phyloP scores from a whole-genome alignment of 2,797 vertebrate genomes.

The Thalassophryne amazonica region DNA sequence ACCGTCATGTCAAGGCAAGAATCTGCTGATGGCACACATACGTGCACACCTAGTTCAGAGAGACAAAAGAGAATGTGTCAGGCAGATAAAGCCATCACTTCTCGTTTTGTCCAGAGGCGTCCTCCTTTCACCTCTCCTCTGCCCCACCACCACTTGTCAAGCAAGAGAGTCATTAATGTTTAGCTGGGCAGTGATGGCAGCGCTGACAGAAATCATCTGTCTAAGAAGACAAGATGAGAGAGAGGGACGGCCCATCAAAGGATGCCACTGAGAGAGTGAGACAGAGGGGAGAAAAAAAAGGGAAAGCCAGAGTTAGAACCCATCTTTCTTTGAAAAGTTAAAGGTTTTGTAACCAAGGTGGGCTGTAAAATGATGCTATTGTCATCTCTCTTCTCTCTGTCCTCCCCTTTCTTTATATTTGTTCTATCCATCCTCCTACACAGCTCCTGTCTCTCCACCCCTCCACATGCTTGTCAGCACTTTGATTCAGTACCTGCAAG shows the following conservation, averaged over 20 bases:
- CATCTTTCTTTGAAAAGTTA: slow-evolving; percentile 45
- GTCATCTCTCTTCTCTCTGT: slow-evolving; percentile 44
- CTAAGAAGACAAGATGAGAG: slow-evolving; percentile 67
- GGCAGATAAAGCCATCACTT: slow-evolving; percentile 68
- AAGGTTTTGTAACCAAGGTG: slow-evolving; percentile 68
- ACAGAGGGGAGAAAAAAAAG: not conserved
- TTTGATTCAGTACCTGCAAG: slow-evolving; percentile 80
- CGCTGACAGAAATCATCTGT: slow-evolving; percentile 75
- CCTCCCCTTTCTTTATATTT: slow-evolving; percentile 38
- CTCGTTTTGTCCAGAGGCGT: slow-evolving; percentile 70
- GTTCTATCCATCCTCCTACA: slow-evolving; percentile 64
- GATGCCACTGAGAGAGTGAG: slow-evolving; percentile 50
- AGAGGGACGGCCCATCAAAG: slow-evolving; percentile 66
- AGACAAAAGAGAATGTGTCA: slow-evolving; percentile 71
- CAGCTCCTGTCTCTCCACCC: slow-evolving; percentile 29
- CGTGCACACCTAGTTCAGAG: slow-evolving; percentile 68
- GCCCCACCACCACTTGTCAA: slow-evolving; percentile 65
- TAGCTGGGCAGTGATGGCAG: slow-evolving; percentile 68
- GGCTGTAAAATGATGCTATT: slow-evolving; percentile 62
- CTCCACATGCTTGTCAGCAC: slow-evolving; percentile 68
- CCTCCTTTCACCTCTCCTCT: slow-evolving; percentile 65
- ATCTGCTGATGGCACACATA: slow-evolving; percentile 84
- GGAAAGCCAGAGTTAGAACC: slow-evolving; percentile 4
- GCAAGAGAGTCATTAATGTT: slow-evolving; percentile 78
- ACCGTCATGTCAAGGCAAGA: slow-evolving; percentile 72